Evolutionary conservation across 2,888 invertebrate genomes (phyloP).

Genomic region (Pammene fasciana): DNA sequence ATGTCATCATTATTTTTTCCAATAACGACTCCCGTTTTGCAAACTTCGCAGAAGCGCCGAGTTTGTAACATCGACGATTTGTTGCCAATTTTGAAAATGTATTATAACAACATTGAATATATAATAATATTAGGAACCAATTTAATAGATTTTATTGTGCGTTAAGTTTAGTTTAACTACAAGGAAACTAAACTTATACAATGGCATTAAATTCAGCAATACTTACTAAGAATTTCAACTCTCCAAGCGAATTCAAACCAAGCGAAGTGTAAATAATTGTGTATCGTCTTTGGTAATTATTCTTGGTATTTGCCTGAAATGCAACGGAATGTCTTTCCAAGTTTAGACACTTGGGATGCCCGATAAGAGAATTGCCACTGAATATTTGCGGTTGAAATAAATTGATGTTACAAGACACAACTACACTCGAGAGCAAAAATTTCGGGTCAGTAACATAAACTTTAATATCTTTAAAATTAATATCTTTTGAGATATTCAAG

Average conservation of each 20-base stretch:
- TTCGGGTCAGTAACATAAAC: no score
- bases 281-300: conserved; percentile 15
- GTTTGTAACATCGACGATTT: conserved; percentile 16
- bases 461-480: no score
- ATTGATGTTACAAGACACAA: neutral
- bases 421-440: no score
- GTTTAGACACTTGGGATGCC: conserved; percentile 7
- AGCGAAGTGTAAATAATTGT: conserved; percentile 4
- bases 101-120: neutral
- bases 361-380: conserved; percentile 8
- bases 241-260: neutral
- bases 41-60: neutral
- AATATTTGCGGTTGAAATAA: conserved; percentile 10
- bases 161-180: no score
- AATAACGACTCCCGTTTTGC: conserved; percentile 1
- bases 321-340: conserved; percentile 8
- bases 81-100: conserved; percentile 10
- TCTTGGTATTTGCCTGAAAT: conserved; percentile 19
- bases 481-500: no score
- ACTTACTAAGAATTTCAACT: neutral
- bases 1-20: neutral
- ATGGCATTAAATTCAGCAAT: no score
- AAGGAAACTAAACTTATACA: no score
- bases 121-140: no score
- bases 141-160: no score